Base-by-base conservation (phyloP, 2,888 invertebrate genomes). In the Dugesia japonica region DNA sequence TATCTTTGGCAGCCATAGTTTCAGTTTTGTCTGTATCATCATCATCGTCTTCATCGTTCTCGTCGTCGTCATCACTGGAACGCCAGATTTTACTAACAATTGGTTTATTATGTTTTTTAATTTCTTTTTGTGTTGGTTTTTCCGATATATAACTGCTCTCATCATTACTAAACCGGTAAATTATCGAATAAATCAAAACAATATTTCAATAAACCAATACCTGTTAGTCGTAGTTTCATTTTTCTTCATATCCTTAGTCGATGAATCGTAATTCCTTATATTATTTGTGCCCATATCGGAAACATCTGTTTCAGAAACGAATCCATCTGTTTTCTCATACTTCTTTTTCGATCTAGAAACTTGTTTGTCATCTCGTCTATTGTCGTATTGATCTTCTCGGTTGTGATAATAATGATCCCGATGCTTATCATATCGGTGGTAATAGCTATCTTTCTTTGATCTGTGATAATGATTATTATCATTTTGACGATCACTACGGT, bases 21-120 rank as follows among this genome's bases (percentile, higher is more conserved):
- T 79, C 78, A 89, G n/a, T 89, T 87, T 82, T 81, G 26, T 81
- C 80, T 81, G 79, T 79, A 71, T 79, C 78, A 20, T 89, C 87
- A 80, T 87, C 88, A n/a, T 84, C 79, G 42, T 79, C 80, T 87
- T 79, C 78, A 20, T 89, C 87, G 80, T 87, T 88, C 17, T 84
- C 79, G 42, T 79, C 80, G 80, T 87, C 88, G n/a, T 84, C 79
- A 71, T 79, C 80, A 56, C 56, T 56, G 20, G 56, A 56, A n/a
- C 17, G 4, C 56, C 56, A 56, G n/a, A 56, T 56, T n/a, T 56
- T 56, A 56, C 56, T 56, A 4, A 23, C 56, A 23, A 13, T n/a
- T 56, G 56, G 56, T 23, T 56, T 56, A n/a, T n/a, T n/a, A 4
- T 9, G 23, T n/a, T n/a, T 56, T 56, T 56, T 56, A 7, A 56